phyloP scores from a whole-genome alignment of 2,888 invertebrate species.

The Heliconius charithonia region DNA sequence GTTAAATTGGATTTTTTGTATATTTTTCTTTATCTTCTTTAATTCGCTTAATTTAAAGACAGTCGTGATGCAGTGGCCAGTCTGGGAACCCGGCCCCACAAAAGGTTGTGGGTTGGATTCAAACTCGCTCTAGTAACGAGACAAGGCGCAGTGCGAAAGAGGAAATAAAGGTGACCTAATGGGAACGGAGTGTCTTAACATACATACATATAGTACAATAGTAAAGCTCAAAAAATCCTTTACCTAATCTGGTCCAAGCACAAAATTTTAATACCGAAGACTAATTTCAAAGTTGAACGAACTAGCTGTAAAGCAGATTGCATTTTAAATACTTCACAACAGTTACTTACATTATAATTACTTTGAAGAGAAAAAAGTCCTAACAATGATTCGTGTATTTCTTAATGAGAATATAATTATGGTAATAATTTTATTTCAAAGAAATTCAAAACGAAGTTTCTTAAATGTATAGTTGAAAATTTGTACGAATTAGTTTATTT shows the following conservation, averaged over 20 bases:
- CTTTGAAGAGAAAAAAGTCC: neutral
- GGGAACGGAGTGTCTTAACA: too few relatives aligned
- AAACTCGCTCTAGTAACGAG: neutral
- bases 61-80: too few relatives aligned
- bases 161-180: too few relatives aligned
- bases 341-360: conserved; percentile 10
- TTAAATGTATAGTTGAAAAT: neutral
- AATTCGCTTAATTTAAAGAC: too few relatives aligned
- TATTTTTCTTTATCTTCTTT: too few relatives aligned
- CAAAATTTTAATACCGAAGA: neutral
- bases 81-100: too few relatives aligned
- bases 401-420: conserved; percentile 16
- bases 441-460: neutral
- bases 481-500: neutral
- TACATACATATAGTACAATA: too few relatives aligned
- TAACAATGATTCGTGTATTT: neutral
- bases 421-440: conserved; percentile 8
- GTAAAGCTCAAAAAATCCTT: neutral
- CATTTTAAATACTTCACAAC: conserved; percentile 6
- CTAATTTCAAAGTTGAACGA: conserved; percentile 12
- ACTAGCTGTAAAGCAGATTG: conserved; percentile 4
- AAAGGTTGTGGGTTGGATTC: neutral
- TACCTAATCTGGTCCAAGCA: neutral
- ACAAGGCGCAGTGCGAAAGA: too few relatives aligned
- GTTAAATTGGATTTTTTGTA: too few relatives aligned